Conservation (phyloP, 2,113 vertebrate species). For the Pseudorhombus dupliciocellatus region DNA sequence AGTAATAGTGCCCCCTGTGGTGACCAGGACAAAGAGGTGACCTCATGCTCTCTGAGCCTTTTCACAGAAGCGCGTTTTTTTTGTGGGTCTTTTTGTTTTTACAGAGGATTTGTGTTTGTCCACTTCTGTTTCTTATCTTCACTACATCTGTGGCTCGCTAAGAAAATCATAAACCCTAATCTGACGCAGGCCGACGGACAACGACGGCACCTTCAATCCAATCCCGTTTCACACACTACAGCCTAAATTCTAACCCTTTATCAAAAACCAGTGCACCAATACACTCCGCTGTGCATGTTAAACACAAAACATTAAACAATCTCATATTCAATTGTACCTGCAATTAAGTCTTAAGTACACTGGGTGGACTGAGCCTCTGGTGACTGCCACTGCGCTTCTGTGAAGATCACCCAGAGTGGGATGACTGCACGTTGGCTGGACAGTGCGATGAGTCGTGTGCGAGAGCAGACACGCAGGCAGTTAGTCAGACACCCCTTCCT, state of each 20-base stretch:
- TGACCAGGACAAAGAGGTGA: conserved; percentile 7
- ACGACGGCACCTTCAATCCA: not conserved
- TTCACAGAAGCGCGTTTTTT: conserved; percentile 9
- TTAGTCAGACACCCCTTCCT: conserved; percentile 76
- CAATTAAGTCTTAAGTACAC: conserved; percentile 38
- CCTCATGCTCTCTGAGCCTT: conserved; percentile 16
- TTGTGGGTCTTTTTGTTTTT: too few species aligned
- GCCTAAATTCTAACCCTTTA: not conserved
- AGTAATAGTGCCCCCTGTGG: conserved; percentile 10
- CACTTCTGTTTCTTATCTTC: conserved; percentile 14
- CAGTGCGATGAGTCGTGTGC: conserved; percentile 33
- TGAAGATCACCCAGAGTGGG: conserved; percentile 43
- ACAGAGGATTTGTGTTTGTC: conserved; percentile 20
- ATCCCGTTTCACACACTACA: not conserved
- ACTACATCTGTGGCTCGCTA: conserved; percentile 10
- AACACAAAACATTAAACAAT: conserved; percentile 10
- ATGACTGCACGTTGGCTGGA: conserved; percentile 35
- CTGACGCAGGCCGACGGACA: not conserved
- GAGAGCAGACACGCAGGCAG: conserved; percentile 65
- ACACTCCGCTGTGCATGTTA: not conserved
- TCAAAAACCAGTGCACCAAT: not conserved
- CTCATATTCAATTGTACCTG: conserved; percentile 12
- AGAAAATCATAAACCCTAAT: conserved; percentile 12
- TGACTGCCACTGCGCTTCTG: conserved; percentile 37
- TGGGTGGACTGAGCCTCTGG: conserved; percentile 33